Evolutionary conservation across 1,140 invertebrate genomes (phyloP), one percentile per base, ranked within the genome.

Genomic region (Campoletis sonorensis): DNA sequence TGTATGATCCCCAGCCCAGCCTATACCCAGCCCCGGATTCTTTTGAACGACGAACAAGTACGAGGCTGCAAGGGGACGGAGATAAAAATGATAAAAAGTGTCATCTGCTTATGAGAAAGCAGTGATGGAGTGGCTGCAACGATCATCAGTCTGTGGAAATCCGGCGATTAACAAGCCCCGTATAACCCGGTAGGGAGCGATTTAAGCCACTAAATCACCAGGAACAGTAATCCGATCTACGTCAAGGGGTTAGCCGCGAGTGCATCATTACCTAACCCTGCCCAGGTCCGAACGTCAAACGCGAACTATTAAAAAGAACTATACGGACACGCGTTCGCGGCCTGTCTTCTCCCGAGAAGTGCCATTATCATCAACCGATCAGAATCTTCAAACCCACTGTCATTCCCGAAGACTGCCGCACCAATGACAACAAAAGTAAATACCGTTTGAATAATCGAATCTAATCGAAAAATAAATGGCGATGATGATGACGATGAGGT

Each of bases 401-500:
- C 40, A 45, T 45, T 11, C 40, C 40, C 5, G 40, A 45, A 45
- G 49, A 54, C 18, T 54, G 13, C 18, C 49, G 18, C 13, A 54
- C 18, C 13, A 23, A 58, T 23, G 21, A 58, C 21, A 58, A 58
- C 54, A 58, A 58, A 18, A 58, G 21, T 23, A 58, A 58, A 18
- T 21, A 10, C 18, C 54, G 18, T 54, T 21, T 3, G 7, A n/a
- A 58, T 21, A 58, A 18, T 58, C n/a, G 18, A 58, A 58, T 1
- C 8, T 45, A 7, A 33, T 33, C 30, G 3, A 33, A 33, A 33
- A 33, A 33, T 2, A 4, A 33, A 33, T 33, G 30, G 7, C 7
- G 30, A 33, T 33, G 30, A 33, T 33, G 30, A 33, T 33, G 30
- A 33, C 7, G 30, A 4, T 33, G 30, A 33, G 1, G 40, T 91